A percentile compares a stretch with the other conserved stretches of the same genome.
Conservation (phyloP, 2,888 invertebrate species). For the Subacronicta megacephala region DNA sequence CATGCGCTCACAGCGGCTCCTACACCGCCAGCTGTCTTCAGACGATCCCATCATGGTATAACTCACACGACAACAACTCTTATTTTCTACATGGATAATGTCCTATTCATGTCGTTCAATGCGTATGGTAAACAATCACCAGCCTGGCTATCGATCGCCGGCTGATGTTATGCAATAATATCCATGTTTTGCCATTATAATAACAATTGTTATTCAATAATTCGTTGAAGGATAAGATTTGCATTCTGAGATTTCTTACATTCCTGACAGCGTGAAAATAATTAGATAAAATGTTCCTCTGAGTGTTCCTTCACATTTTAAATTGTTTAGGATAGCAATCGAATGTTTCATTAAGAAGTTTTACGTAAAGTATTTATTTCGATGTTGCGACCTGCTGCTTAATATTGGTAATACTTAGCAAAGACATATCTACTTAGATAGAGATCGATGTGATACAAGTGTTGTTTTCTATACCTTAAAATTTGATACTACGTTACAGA, state of each 20-base stretch:
- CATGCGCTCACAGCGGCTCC: constrained; percentile 79
- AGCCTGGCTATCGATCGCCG: constrained; percentile 15
- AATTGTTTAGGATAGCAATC: constrained; percentile 41
- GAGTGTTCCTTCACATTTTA: constrained; percentile 51
- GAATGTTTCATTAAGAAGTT: constrained; percentile 46
- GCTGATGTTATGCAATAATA: constrained; percentile 37
- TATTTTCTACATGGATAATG: constrained; percentile 12
- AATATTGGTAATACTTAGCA: constrained; percentile 21
- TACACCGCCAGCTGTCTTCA: constrained; percentile 85
- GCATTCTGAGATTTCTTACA: constrained; percentile 49
- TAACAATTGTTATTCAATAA: constrained; percentile 35
- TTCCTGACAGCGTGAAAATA: constrained; percentile 49
- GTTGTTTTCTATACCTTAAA: constrained; percentile 26
- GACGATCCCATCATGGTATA: constrained; percentile 89
- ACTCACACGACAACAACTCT: background rate
- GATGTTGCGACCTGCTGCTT: constrained; percentile 28
- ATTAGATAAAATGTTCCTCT: constrained; percentile 57
- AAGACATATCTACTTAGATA: constrained; percentile 23
- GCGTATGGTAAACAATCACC: constrained; percentile 16
- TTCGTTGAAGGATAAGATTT: constrained; percentile 45
- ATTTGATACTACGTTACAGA: constrained; percentile 25
- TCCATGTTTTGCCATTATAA: constrained; percentile 48
- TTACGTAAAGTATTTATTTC: constrained; percentile 39
- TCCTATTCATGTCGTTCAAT: constrained; percentile 19
- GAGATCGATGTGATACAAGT: constrained; percentile 31